Base-by-base conservation (phyloP, 2,888 invertebrate genomes). In the Calameuta pallipes region DNA sequence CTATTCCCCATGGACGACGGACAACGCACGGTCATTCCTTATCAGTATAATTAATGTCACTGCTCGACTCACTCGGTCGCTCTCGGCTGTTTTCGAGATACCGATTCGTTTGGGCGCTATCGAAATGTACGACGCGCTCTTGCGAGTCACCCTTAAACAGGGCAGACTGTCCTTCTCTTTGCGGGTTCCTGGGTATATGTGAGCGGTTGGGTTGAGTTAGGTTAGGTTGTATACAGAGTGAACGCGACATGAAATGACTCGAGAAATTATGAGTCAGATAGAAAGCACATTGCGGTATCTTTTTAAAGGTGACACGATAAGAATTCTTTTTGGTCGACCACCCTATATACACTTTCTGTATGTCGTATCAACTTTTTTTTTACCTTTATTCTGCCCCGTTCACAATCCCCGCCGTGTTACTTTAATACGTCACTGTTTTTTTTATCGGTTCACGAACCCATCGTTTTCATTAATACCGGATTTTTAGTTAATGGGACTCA, bases 1-100 rank as follows among this genome's bases (percentile, higher is more conserved):
- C 31, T 69, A 37, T 69, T 68, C 69, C 73, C 36, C 31, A 74
- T 37, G 74, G 69, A 23, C 69, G 37, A 68, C 31, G 37, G 74
- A 74, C 74, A 75, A 75, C 77, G 74, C 74, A 34, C 74, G 74
- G 41, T 75, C 74, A 77, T 77, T 75, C 69, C 68, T 77, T 77
- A 77, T 77, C 77, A 56, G 69, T 23, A 69, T 75, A 77, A 77
- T 77, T 74, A 74, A 77, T 77, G 77, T 75, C 74, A 33, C 77
- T 75, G 31, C 35, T 56, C 23, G 56, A 56, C 56, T 56, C 56
- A 1, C 56, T 36, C 74, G 77, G 69, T 73, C 77, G 36, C 74
- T 69, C 74, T 74, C 35, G 74, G 73, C 77, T 74, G 73, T 77
- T 33, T 69, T 30, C 68, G 36, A 74, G 77, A 77, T 77, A 77